These are phyloP conservation scores for Parazoanthus darwini DNA, from an alignment of 92 coral and sea anemone species.

Conservation along the genomic window DNA sequence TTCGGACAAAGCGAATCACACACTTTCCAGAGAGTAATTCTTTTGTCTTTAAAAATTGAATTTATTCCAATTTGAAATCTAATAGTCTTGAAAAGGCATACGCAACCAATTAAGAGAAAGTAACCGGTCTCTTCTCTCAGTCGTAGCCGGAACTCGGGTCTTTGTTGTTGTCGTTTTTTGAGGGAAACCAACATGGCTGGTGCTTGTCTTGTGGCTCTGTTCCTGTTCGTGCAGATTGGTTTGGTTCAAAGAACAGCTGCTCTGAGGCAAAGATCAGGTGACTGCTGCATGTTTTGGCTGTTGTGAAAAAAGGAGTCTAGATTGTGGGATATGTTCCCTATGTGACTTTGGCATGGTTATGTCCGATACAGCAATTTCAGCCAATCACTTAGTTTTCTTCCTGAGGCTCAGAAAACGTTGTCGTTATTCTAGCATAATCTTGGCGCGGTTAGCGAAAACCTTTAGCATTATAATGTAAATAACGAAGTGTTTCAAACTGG, in stretches of 20 bases:
- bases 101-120: neutral
- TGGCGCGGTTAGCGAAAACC: neutral
- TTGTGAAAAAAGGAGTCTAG: neutral
- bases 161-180: neutral
- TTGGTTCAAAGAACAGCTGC: neutral
- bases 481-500: neutral
- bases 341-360: neutral
- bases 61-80: slow-evolving; percentile 17
- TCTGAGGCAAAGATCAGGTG: neutral
- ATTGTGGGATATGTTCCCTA: too few species aligned
- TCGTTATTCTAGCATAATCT: neutral
- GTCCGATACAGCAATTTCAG: neutral
- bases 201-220: neutral
- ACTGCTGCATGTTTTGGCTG: neutral
- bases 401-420: neutral
- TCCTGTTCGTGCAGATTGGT: neutral
- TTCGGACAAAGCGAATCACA: neutral
- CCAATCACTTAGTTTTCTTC: too few species aligned
- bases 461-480: neutral
- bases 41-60: neutral
- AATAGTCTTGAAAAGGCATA: slow-evolving; percentile 19
- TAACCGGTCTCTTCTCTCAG: neutral
- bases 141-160: neutral
- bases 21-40: neutral
- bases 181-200: neutral